These are phyloP conservation scores for Omphaloscelis lunosa DNA, from an alignment of 2,888 invertebrate genomes.

Conservation along the genomic window DNA sequence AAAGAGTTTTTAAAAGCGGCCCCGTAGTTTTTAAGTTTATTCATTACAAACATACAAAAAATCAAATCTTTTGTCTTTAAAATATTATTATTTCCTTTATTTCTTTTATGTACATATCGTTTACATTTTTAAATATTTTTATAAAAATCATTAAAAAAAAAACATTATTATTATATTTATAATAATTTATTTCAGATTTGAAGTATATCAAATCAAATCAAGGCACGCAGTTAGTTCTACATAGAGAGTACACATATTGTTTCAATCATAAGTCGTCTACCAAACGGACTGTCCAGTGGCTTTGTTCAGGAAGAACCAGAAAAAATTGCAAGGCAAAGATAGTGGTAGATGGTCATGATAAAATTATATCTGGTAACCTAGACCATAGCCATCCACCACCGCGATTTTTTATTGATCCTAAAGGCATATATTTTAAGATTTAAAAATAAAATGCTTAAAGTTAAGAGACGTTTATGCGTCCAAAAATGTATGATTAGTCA, in stretches of 20 bases:
- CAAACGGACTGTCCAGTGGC: slow-evolving; percentile 19
- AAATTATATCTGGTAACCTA: slow-evolving; percentile 2
- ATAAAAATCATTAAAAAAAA: too few relatives aligned
- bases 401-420: slow-evolving; percentile 4
- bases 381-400: slow-evolving; percentile 40
- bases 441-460: neutral
- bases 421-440: slow-evolving; percentile 42
- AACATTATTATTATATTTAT: too few relatives aligned
- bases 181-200: slow-evolving; percentile 12
- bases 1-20: too few relatives aligned
- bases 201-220: slow-evolving; percentile 15
- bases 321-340: slow-evolving; percentile 37
- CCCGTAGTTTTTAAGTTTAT: too few relatives aligned
- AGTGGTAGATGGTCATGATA: slow-evolving; percentile 1
- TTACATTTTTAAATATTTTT: too few relatives aligned
- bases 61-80: too few relatives aligned
- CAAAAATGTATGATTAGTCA: neutral
- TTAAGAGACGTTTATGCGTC: neutral
- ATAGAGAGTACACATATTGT: slow-evolving; percentile 20
- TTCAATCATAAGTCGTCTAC: slow-evolving; percentile 5
- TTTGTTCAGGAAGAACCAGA: slow-evolving; percentile 5
- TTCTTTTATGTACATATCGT: too few relatives aligned
- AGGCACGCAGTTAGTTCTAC: slow-evolving; percentile 9
- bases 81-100: too few relatives aligned
- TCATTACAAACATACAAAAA: too few relatives aligned